Evolutionary conservation across 2,797 vertebrate genomes (phyloP).

Genomic region (Orientallactaga sibirica): DNA sequence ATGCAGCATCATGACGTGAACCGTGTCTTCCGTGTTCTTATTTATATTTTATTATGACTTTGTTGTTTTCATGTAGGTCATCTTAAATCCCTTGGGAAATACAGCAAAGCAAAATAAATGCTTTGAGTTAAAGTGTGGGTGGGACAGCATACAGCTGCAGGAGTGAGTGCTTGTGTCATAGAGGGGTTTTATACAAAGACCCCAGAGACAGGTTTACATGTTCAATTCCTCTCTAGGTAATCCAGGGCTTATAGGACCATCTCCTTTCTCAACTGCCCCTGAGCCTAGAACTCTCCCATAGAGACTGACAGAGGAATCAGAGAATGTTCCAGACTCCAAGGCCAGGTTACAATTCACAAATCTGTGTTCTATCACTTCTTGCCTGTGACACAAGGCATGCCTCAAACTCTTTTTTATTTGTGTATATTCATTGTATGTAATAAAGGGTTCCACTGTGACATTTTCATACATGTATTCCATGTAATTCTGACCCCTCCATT

Average conservation of each 20-base stretch:
- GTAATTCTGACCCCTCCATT: neutral
- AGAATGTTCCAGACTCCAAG: fast-evolving
- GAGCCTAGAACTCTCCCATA: neutral
- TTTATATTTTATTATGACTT: slow-evolving; percentile 62
- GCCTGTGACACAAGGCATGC: neutral
- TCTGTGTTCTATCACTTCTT: neutral
- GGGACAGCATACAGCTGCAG: neutral
- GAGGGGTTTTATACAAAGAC: neutral
- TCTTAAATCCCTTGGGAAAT: slow-evolving; percentile 44
- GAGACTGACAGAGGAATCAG: fast-evolving
- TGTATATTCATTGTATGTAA: neutral
- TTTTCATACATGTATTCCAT: neutral
- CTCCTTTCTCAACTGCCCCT: neutral
- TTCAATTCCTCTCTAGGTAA: fast-evolving
- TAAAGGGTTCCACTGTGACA: neutral
- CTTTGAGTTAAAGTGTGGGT: neutral
- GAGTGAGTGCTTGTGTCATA: neutral
- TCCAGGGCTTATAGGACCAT: fast-evolving
- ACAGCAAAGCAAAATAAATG: slow-evolving; percentile 61
- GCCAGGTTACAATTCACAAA: neutral
- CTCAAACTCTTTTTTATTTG: neutral
- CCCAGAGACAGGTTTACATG: neutral
- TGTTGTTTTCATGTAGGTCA: slow-evolving; percentile 57
- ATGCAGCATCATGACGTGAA: neutral
- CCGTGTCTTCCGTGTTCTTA: neutral